A percentile compares a stretch with the other conserved stretches of the same genome.
Evolutionary conservation across 2,113 vertebrate genomes (phyloP).

Genomic region (Micronisus gabar): DNA sequence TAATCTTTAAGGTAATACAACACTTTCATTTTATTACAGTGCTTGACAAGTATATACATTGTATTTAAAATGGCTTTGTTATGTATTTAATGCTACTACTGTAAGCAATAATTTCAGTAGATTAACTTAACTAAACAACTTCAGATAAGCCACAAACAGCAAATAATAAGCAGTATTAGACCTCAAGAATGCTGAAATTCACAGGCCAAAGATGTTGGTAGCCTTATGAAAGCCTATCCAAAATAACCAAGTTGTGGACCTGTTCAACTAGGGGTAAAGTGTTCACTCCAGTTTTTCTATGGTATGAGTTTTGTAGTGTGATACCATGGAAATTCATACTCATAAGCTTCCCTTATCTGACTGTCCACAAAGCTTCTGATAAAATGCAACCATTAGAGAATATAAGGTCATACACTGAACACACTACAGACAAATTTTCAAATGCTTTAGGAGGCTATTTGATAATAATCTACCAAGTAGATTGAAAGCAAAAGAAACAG

Average conservation of each 20-base stretch:
- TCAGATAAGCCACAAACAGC: neutral
- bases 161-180: neutral
- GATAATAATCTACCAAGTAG: neutral
- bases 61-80: neutral
- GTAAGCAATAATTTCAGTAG: neutral
- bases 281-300: rapidly evolving
- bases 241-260: neutral
- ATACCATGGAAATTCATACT: neutral
- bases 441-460: neutral
- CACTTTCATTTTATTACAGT: neutral
- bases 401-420: neutral
- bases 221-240: neutral
- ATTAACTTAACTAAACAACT: neutral
- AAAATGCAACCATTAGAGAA: neutral
- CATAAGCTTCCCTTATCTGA: neutral
- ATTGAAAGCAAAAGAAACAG: neutral
- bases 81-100: neutral
- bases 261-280: neutral
- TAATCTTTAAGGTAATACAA: neutral
- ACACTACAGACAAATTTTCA: neutral
- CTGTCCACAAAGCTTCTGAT: neutral
- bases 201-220: neutral
- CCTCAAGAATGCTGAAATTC: neutral
- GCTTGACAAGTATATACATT: neutral
- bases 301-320: neutral